Conservation (phyloP, 2,888 invertebrate genomes). For the Gerris lacustris region DNA sequence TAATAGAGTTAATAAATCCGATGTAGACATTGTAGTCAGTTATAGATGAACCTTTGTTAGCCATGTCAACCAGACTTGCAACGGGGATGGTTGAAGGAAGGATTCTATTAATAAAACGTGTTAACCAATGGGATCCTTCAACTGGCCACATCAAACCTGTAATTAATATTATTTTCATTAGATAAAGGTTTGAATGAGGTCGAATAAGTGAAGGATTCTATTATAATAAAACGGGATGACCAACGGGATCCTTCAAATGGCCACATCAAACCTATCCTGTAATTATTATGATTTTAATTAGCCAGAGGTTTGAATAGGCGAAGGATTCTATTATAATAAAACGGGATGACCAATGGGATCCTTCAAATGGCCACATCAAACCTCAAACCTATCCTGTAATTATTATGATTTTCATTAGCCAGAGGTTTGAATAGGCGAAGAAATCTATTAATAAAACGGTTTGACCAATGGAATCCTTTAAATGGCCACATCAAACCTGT, state of each 20-base stretch:
- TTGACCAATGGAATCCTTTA: no score
- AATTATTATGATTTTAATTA: not conserved
- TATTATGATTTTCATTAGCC: no score
- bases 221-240: no score
- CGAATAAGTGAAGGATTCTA: not conserved
- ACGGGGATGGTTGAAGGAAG: not conserved
- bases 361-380: not conserved
- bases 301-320: not conserved
- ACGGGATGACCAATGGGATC: not conserved
- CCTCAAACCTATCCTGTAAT: not conserved
- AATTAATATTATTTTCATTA: not conserved
- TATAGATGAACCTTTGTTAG: not conserved
- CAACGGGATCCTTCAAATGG: no score
- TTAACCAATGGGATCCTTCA: not conserved
- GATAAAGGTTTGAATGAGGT: not conserved
- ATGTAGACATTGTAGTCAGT: not conserved
- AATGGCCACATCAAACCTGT: no score
- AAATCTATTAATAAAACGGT: no score
- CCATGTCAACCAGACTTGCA: not conserved
- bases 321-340: not conserved
- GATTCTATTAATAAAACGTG: not conserved
- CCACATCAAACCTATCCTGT: no score
- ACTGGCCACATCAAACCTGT: not conserved
- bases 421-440: not conserved
- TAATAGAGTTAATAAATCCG: not conserved